phyloP scores from a whole-genome alignment of 2,113 vertebrate genomes.

The Equus przewalskii region DNA sequence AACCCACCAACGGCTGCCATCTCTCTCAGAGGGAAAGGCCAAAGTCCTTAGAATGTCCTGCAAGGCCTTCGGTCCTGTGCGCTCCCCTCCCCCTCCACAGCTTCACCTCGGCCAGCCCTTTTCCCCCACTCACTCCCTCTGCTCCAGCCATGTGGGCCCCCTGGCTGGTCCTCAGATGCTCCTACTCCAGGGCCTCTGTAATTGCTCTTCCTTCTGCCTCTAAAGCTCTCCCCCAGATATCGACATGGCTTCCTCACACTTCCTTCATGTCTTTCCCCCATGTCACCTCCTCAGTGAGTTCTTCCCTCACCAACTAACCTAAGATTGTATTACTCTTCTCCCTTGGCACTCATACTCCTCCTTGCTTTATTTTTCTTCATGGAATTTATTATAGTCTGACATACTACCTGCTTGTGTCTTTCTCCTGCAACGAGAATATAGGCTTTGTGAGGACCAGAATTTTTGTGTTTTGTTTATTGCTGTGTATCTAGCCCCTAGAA shows the following conservation, averaged over 20 bases:
- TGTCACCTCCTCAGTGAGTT: neutral
- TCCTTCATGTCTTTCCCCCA: neutral
- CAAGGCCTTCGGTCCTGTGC: too few species aligned
- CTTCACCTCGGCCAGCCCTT: neutral
- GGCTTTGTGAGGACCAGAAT: neutral
- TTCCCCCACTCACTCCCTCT: neutral
- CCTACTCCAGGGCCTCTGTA: too few species aligned
- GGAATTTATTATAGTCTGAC: too few species aligned
- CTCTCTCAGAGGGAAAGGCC: neutral
- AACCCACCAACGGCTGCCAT: neutral
- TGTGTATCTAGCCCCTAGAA: neutral
- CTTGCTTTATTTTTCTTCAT: neutral
- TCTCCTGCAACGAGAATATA: neutral
- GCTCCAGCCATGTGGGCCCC: accelerated
- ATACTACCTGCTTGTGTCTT: neutral
- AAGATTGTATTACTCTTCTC: neutral
- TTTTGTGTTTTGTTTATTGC: neutral
- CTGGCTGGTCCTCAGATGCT: neutral
- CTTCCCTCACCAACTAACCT: neutral
- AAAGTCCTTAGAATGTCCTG: accelerated
- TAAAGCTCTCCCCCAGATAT: neutral
- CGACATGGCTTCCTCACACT: neutral
- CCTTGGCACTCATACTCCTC: neutral
- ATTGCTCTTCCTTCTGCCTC: neutral
- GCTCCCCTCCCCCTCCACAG: neutral